phyloP scores from a whole-genome alignment of 2,797 vertebrate genomes.

The Alosa sapidissima region DNA sequence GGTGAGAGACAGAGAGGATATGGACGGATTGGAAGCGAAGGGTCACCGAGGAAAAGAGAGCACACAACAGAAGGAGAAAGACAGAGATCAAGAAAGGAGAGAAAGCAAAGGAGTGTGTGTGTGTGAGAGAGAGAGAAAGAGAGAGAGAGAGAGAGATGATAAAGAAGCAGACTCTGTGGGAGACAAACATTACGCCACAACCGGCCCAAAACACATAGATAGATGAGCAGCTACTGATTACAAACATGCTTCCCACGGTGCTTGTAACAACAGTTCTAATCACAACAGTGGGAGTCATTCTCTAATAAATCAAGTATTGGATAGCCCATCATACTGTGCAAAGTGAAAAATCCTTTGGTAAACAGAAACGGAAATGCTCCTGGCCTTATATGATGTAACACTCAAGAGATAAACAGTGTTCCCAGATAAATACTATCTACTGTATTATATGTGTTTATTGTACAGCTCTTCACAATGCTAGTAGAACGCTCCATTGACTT shows the following conservation, averaged over 20 bases:
- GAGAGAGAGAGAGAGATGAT: neutral
- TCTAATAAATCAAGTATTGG: neutral
- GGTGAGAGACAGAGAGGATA: slow-evolving; percentile 9
- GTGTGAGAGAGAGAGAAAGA: neutral
- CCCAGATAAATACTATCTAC: neutral
- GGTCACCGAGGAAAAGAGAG: neutral
- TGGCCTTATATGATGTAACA: neutral
- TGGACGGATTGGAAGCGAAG: neutral
- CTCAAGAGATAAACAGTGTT: too few species aligned
- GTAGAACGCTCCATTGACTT: too few species aligned
- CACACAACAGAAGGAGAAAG: neutral
- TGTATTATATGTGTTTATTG: neutral
- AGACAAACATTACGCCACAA: neutral
- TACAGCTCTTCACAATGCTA: too few species aligned
- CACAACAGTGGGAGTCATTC: neutral
- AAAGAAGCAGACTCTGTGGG: neutral
- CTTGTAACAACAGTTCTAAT: neutral
- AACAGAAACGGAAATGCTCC: neutral
- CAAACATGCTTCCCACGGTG: neutral
- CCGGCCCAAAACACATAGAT: neutral
- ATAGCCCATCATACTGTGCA: neutral
- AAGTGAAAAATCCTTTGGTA: neutral
- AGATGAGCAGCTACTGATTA: neutral
- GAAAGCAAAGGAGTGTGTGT: neutral
- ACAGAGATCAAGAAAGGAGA: neutral